These are phyloP conservation scores for Sitophilus oryzae DNA, from an alignment of 1,140 invertebrate genomes.

Conservation along the genomic window DNA sequence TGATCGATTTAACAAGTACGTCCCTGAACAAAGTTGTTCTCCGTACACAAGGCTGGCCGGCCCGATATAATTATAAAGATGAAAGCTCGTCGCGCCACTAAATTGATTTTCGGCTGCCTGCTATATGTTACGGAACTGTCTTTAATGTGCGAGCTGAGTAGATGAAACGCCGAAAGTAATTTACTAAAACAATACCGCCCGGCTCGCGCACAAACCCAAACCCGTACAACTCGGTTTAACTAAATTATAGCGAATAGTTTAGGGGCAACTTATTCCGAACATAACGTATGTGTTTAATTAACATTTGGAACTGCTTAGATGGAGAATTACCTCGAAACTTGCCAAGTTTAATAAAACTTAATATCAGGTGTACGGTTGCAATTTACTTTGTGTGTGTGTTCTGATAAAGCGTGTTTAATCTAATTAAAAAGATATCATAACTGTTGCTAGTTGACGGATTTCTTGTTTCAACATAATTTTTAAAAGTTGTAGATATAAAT, in stretches of 20 bases:
- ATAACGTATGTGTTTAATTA: not conserved
- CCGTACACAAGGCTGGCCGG: no score
- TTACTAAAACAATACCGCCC: constrained; percentile 15
- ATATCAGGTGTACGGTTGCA: no score
- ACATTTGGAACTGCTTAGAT: not conserved
- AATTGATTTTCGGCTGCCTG: constrained; percentile 25
- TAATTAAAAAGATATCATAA: no score
- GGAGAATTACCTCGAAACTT: not conserved
- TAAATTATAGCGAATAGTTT: constrained; percentile 15
- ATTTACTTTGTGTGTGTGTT: no score
- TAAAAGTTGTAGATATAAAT: no score
- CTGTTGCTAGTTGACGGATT: no score
- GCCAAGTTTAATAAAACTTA: no score
- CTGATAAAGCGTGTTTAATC: no score
- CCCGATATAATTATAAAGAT: constrained; percentile 28
- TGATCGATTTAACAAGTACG: no score
- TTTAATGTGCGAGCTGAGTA: constrained; percentile 19
- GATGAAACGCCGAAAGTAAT: constrained; percentile 18
- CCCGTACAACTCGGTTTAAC: constrained; percentile 2
- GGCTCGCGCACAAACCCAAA: not conserved
- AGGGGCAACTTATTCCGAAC: not conserved
- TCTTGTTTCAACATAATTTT: no score
- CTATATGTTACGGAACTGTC: constrained; percentile 22
- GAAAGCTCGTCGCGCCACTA: constrained; percentile 25
- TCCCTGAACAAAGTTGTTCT: no score